A percentile compares a stretch with the other conserved stretches of the same genome.
Conservation (phyloP, 2,797 vertebrate genomes). For the Bovichtus diacanthus region DNA sequence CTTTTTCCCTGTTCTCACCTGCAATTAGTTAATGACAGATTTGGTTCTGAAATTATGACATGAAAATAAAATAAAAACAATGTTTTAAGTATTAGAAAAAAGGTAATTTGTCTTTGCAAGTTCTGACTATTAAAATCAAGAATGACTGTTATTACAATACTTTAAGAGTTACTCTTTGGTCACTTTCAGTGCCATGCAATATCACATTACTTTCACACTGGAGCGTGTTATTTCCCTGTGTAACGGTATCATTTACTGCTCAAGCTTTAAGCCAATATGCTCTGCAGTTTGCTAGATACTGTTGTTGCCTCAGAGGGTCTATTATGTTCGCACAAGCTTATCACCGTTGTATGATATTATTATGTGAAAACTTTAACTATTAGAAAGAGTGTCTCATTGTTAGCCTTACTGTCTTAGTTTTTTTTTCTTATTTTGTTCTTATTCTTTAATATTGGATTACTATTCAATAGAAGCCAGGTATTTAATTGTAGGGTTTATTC, state of each 20-base stretch:
- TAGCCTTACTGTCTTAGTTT: neutral
- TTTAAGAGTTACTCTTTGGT: neutral
- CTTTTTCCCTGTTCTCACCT: constrained; percentile 50
- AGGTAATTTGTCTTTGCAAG: neutral
- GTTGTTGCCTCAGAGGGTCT: neutral
- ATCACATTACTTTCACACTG: neutral
- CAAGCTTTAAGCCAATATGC: neutral
- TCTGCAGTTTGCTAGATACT: neutral
- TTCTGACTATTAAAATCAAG: neutral
- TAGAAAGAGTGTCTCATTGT: neutral
- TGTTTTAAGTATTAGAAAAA: neutral
- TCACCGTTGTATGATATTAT: neutral
- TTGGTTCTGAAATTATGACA: neutral
- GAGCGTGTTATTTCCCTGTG: neutral
- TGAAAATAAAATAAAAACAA: neutral
- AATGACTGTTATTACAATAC: neutral
- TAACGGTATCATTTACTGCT: neutral
- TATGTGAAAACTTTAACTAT: constrained; percentile 5
- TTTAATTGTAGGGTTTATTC: neutral
- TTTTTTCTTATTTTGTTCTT: neutral
- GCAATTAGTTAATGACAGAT: constrained; percentile 49
- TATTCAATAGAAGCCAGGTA: neutral
- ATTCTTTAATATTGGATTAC: neutral
- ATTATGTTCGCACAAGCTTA: neutral
- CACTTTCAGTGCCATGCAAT: neutral